Evolutionary conservation across 2,888 invertebrate genomes (phyloP), one percentile per base, ranked within the genome.

Genomic region (Artemia sinica): DNA sequence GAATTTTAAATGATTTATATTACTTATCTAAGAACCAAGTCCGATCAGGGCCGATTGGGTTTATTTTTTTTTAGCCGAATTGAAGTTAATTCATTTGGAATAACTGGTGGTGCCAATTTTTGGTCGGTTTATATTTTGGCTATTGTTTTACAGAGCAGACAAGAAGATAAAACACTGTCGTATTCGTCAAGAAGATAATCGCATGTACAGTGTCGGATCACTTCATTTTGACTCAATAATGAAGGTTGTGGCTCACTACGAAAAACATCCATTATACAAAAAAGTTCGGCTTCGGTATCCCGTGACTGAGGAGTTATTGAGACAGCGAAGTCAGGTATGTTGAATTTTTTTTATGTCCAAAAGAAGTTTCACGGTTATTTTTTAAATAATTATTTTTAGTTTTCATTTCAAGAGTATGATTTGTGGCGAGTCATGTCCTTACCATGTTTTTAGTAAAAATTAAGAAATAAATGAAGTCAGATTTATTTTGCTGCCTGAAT

Each of bases 81-180:
- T 49, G 69, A 49, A n/a, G 12, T n/a, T 11, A 65, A 28, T 66
- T 49, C n/a, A 2, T 41, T 18, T 13, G 50, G 18, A 49, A 67
- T 8, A 12, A 18, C 10, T 18, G 18, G 9, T 68, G 13, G 14
- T 8, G 50, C 48, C 9, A 14, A 12, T 66, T 65, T 13, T 41
- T 18, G 65, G 10, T 66, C n/a, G 50, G 18, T 50, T 68, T 14
- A 8, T 48, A 69, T 49, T 73, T 71, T 28, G 28, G 2, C 28
- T 28, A 4, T 28, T 70, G 72, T 72, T 69, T 78, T 81, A 67
- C 77, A 91, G 93, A 75, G 89, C 90, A 4, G 92, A 92, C 74
- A 89, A 87, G 68, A 90, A 92, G 78, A 94, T 96, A 72, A 97
- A 97, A 78, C 97, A 98, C 77, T 98, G 96, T 78, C 85, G 94